Conservation (phyloP, 23 tunicate species). For the Trididemnum nubilum region DNA sequence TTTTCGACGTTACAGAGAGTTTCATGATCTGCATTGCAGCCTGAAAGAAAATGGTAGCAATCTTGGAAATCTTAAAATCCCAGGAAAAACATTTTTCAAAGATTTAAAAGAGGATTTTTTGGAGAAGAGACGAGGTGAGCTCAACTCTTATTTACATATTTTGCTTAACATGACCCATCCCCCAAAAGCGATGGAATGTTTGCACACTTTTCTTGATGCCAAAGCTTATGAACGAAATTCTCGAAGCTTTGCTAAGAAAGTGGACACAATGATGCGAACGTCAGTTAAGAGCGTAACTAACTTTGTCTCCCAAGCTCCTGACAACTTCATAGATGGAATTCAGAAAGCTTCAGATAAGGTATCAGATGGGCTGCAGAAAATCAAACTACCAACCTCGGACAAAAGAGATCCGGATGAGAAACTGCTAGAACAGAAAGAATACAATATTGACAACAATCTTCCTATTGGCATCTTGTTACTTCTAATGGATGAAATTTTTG, state of each 20-base stretch:
- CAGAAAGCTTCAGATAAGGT: conserved; percentile 86
- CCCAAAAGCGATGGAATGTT: conserved; percentile 63
- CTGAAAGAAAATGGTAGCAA: conserved; percentile 86
- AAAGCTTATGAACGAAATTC: conserved; percentile 88
- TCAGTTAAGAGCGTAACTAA: conserved; percentile 74
- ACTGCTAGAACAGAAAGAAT: conserved; percentile 29
- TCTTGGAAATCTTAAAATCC: conserved; percentile 57
- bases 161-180: conserved; percentile 58
- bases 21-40: conserved; percentile 77
- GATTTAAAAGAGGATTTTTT: conserved; percentile 86
- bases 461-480: conserved; percentile 75
- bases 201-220: conserved; percentile 84
- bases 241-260: conserved; percentile 79
- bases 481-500: conserved; percentile 92
- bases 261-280: conserved; percentile 71
- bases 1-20: conserved; percentile 86
- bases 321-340: conserved; percentile 83
- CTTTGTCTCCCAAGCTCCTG: conserved; percentile 87
- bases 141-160: conserved; percentile 58
- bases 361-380: conserved; percentile 61
- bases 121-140: conserved; percentile 67
- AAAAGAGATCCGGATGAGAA: conserved; percentile 25
- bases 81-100: conserved; percentile 87
- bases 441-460: conserved; percentile 73
- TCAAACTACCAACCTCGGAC: conserved; percentile 48